Conservation (phyloP, 2,113 vertebrate genomes). For the Myrmophylax atrothorax region DNA sequence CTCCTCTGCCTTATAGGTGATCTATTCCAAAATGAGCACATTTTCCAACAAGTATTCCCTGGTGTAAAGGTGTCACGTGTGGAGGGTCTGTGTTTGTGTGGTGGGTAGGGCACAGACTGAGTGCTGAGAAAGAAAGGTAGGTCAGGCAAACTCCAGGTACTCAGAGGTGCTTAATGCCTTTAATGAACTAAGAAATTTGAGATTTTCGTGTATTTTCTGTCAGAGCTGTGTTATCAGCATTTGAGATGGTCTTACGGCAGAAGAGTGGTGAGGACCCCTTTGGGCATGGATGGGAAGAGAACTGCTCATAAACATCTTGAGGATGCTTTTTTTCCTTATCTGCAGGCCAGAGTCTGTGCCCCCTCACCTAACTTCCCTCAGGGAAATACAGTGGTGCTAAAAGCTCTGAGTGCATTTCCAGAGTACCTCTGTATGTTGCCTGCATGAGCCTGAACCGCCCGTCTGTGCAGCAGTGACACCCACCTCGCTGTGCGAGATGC, state of each 20-base stretch:
- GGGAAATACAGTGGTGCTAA: background rate
- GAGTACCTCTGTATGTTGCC: accelerated
- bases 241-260: background rate
- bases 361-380: background rate
- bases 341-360: background rate
- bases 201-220: background rate
- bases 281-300: background rate
- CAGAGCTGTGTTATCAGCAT: background rate
- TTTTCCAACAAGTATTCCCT: background rate
- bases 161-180: background rate
- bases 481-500: background rate
- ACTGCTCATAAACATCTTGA: accelerated
- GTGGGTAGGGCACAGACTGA: background rate
- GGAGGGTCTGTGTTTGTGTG: background rate
- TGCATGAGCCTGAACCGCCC: background rate
- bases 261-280: background rate
- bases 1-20: background rate
- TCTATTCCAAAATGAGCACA: background rate
- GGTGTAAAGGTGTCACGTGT: background rate
- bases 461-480: background rate
- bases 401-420: background rate
- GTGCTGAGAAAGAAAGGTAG: background rate
- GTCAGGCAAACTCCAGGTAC: background rate
- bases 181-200: background rate
- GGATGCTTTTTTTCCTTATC: background rate